Evolutionary conservation across 2,797 vertebrate genomes (phyloP).

Genomic region (Notolepis coatsorum): DNA sequence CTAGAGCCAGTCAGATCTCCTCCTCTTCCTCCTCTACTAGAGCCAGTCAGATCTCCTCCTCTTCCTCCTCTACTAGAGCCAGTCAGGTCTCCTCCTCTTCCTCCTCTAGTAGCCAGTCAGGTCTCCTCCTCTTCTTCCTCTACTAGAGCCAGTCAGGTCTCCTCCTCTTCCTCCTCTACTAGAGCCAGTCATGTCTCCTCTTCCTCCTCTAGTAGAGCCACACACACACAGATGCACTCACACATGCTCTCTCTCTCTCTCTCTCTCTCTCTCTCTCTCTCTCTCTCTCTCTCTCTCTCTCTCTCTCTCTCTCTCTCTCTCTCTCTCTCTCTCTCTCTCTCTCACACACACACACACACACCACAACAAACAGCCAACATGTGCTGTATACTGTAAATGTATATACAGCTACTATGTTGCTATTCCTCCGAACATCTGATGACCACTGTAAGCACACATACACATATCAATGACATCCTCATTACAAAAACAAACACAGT

Average conservation of each 20-base stretch:
- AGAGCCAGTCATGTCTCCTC: not conserved
- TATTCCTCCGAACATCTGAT: not conserved
- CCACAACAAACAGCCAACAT: not conserved
- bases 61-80: slow-evolving; percentile 28
- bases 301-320: too few species aligned
- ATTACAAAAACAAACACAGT: not conserved
- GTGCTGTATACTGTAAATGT: not conserved
- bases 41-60: slow-evolving; percentile 20
- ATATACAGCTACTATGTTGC: not conserved
- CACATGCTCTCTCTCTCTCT: too few species aligned
- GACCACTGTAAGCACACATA: not conserved
- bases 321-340: too few species aligned
- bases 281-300: too few species aligned
- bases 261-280: too few species aligned
- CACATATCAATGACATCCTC: not conserved
- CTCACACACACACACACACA: slow-evolving; percentile 10
- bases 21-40: slow-evolving; percentile 11
- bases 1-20: slow-evolving; percentile 30
- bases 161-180: too few species aligned
- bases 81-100: slow-evolving; percentile 26
- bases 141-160: too few species aligned
- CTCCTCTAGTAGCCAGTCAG: not conserved
- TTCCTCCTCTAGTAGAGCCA: not conserved
- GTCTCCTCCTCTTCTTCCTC: not conserved
- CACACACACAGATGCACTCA: slow-evolving; percentile 13